A percentile compares a stretch with the other conserved stretches of the same genome.
Evolutionary conservation across 2,888 invertebrate species (phyloP).

Genomic region (Chironomus riparius): DNA sequence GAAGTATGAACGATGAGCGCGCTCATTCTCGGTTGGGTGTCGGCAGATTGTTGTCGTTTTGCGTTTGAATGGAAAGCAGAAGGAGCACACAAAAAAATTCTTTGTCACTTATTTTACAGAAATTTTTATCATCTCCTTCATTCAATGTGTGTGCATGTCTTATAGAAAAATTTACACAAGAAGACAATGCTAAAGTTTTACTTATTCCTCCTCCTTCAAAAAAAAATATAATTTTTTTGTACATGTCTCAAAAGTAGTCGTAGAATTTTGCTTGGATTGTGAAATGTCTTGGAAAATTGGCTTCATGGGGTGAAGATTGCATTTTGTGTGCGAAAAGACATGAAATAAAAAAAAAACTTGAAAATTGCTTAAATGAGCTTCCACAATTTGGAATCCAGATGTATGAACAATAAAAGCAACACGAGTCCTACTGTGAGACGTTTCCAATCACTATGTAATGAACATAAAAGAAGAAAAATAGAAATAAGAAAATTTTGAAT

Average conservation of each 20-base stretch:
- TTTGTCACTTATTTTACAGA: too few relatives aligned
- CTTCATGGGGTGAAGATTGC: neutral
- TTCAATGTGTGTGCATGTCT: too few relatives aligned
- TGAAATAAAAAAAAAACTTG: neutral
- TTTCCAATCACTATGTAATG: neutral
- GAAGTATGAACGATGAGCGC: neutral
- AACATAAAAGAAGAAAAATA: too few relatives aligned
- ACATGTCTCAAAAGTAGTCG: neutral
- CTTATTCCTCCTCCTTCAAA: neutral
- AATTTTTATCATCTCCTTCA: too few relatives aligned
- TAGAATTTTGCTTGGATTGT: neutral
- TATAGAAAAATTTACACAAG: too few relatives aligned
- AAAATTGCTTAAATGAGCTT: neutral
- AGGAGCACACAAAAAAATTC: neutral
- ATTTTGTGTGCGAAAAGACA: too few relatives aligned
- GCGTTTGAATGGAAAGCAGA: neutral
- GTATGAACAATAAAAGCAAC: slow-evolving; percentile 1
- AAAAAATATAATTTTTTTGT: neutral
- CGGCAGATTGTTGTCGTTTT: neutral
- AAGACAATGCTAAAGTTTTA: neutral
- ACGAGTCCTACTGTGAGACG: neutral
- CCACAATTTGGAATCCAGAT: neutral
- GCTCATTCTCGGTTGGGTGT: neutral
- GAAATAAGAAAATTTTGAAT: too few relatives aligned
- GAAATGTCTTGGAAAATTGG: slow-evolving; percentile 1